Percentiles rank a stretch among this genome's conserved stretches.
phyloP scores from a whole-genome alignment of 2,888 invertebrate genomes.

The Acrobasis suavella region DNA sequence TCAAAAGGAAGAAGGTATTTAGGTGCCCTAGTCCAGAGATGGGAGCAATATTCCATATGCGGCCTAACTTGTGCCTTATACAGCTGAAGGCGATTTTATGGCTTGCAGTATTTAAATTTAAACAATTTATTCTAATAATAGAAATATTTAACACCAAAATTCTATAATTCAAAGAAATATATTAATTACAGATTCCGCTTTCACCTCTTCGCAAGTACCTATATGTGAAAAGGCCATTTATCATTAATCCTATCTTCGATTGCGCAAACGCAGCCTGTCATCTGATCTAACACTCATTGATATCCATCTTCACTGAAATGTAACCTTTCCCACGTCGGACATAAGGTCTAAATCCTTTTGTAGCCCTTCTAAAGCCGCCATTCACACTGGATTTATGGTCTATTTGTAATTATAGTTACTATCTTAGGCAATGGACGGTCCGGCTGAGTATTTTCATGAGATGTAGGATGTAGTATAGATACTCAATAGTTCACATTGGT shows the following conservation, averaged over 20 bases:
- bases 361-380: not conserved
- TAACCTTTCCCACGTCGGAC: not conserved
- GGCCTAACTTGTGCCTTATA: no score
- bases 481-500: not conserved
- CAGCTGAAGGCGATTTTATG: no score
- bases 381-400: constrained; percentile 11
- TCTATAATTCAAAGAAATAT: not conserved
- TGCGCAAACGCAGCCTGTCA: constrained; percentile 18
- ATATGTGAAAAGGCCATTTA: constrained; percentile 17
- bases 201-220: constrained; percentile 6
- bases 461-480: constrained; percentile 1
- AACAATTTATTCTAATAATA: no score
- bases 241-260: constrained; percentile 17
- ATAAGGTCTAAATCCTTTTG: not conserved
- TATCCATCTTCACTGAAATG: not conserved
- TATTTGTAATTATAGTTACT: constrained; percentile 20
- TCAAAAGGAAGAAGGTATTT: no score
- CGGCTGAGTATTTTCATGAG: constrained; percentile 1
- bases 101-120: no score
- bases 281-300: constrained; percentile 20
- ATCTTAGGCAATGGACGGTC: constrained; percentile 16
- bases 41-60: no score
- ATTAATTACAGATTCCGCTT: constrained; percentile 7
- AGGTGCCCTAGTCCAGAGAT: no score
- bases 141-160: no score